These are phyloP conservation scores for Diadophis punctatus DNA, from an alignment of 2,113 vertebrate genomes.

Conservation along the genomic window DNA sequence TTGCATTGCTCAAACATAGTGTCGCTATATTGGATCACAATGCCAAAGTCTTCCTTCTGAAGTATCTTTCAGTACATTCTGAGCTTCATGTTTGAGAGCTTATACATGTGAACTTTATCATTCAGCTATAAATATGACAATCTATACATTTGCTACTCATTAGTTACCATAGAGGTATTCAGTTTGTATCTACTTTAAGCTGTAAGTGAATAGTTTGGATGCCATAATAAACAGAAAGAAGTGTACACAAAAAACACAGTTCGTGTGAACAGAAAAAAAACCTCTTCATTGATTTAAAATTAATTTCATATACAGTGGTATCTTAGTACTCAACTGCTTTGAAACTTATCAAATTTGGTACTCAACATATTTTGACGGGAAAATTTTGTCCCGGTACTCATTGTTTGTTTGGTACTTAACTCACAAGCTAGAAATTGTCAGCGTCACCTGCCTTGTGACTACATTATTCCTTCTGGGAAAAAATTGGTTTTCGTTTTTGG, in stretches of 20 bases:
- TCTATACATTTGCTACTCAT: too few relatives aligned
- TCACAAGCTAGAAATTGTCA: too few relatives aligned
- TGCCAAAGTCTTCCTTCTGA: background rate
- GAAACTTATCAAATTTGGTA: background rate
- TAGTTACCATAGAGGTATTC: background rate
- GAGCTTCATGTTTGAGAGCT: background rate
- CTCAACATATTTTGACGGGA: background rate
- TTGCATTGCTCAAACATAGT: background rate
- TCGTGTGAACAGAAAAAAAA: constrained; percentile 16
- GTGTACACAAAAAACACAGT: constrained; percentile 1
- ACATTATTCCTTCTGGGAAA: too few relatives aligned
- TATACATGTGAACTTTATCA: background rate
- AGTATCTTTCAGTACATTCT: background rate
- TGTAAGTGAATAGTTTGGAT: constrained; percentile 13
- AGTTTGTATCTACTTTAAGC: constrained; percentile 17
- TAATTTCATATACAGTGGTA: background rate
- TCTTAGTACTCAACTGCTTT: background rate
- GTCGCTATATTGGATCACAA: background rate
- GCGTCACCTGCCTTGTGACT: too few relatives aligned
- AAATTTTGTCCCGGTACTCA: too few relatives aligned
- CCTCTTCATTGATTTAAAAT: constrained; percentile 23
- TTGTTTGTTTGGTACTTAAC: too few relatives aligned
- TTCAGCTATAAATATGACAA: background rate
- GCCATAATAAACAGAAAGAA: constrained; percentile 20
- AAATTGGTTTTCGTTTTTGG: too few relatives aligned